phyloP scores from a whole-genome alignment of 2,113 vertebrate genomes.

The Pelobates fuscus region DNA sequence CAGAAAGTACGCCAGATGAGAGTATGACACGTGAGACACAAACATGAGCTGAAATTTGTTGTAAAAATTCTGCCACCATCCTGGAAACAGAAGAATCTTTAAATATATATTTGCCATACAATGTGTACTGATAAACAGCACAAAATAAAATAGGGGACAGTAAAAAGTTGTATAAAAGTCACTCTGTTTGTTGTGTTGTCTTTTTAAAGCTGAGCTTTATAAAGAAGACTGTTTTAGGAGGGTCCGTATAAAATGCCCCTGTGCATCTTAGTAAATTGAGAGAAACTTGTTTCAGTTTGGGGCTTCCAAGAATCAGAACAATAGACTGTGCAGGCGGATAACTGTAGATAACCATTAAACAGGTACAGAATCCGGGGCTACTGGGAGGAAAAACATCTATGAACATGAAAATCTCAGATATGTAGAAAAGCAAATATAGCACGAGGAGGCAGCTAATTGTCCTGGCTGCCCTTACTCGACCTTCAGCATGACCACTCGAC shows the following conservation, averaged over 20 bases:
- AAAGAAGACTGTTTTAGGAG: not conserved
- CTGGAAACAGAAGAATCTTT: too few relatives aligned
- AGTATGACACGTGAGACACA: too few relatives aligned
- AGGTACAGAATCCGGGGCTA: conserved; percentile 29
- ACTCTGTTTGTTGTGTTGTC: too few relatives aligned
- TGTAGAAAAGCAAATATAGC: conserved; percentile 26
- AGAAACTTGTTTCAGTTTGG: conserved; percentile 35
- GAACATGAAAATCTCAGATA: conserved; percentile 31
- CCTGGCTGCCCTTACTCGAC: conserved; percentile 22
- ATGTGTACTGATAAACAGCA: too few relatives aligned
- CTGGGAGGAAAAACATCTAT: conserved; percentile 14
- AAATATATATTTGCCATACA: too few relatives aligned
- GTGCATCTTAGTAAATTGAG: conserved; percentile 6
- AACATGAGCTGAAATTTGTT: too few relatives aligned
- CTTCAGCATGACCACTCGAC: conserved; percentile 1
- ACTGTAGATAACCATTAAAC: conserved; percentile 28
- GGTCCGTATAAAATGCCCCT: not conserved
- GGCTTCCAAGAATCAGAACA: conserved; percentile 39
- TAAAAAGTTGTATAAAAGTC: too few relatives aligned
- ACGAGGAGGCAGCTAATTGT: conserved; percentile 24
- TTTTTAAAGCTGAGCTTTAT: not conserved
- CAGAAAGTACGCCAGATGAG: too few relatives aligned
- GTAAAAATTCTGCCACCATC: too few relatives aligned
- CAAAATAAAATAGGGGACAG: too few relatives aligned
- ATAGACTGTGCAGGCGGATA: conserved; percentile 39